phyloP scores from a whole-genome alignment of 1,140 invertebrate species.

The Trichonephila inaurata region DNA sequence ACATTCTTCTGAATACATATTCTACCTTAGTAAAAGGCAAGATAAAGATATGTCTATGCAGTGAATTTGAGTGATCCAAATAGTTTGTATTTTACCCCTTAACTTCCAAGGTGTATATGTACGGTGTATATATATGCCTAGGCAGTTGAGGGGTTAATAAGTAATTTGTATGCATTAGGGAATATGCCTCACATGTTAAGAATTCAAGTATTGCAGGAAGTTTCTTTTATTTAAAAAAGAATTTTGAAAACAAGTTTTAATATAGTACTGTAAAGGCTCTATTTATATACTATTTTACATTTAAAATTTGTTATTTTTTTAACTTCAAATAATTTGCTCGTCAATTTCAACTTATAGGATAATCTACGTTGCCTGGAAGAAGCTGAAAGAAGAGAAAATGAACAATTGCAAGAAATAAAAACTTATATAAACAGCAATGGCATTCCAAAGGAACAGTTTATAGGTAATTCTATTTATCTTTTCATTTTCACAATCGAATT shows the following conservation, averaged over 20 bases:
- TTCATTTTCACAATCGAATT: too few species aligned
- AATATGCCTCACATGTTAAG: background rate
- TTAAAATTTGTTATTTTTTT: too few species aligned
- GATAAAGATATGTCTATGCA: too few species aligned
- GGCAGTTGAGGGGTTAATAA: too few species aligned
- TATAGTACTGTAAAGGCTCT: background rate
- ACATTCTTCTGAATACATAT: too few species aligned
- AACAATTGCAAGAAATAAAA: slow-evolving; percentile 15
- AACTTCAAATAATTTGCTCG: background rate
- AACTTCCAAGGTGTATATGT: too few species aligned
- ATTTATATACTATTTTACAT: background rate
- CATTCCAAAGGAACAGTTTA: slow-evolving; percentile 23
- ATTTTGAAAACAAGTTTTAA: background rate
- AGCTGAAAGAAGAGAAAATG: background rate
- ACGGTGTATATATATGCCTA: too few species aligned
- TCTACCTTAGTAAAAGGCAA: too few species aligned
- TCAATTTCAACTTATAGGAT: background rate
- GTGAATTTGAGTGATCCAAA: background rate
- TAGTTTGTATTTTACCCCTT: too few species aligned
- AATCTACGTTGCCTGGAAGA: slow-evolving; percentile 18
- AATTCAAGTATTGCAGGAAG: background rate
- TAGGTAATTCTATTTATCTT: background rate
- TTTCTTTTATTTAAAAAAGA: background rate
- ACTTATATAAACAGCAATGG: background rate
- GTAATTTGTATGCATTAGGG: background rate